Evolutionary conservation across 2,797 vertebrate species (phyloP), one percentile per base, ranked within the genome.

Genomic region (Alectoris magna): DNA sequence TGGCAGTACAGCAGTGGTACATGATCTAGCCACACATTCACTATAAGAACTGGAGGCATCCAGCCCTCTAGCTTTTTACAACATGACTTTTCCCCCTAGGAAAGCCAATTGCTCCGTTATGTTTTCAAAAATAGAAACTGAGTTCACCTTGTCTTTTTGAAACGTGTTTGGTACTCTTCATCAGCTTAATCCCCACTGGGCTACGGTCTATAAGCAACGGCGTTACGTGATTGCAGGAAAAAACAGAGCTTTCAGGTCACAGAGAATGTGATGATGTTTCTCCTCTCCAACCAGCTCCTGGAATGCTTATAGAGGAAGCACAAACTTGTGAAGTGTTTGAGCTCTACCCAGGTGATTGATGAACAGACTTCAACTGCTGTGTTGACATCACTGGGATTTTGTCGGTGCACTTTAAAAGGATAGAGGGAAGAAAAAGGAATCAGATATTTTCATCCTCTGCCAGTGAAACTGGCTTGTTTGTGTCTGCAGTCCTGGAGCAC

Each of bases 71-170:
- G 59, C 5, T 91, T 91, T 85, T 92, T 85, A 87, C 10, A 56
- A 49, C 19, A 27, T 1, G 7, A 75, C 27, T 77, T 74, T 59
- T 64, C 2, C 7, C 29, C 31, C 3, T 9, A 75, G 36, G 39
- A 88, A 91, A 90, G 26, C 6, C 11, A 76, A 87, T 72, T 92
- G n/a, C 34, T 86, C 9, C 17, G 22, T 86, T 88, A 63, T 19
- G 13, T 56, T 82, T 60, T 94, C 84, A 85, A 51, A 92, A 85
- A 79, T 5, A 81, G 55, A 23, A 81, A 72, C 0, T 60, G 49
- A 87, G 26, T 75, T 88, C 43, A 79, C 39, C 11, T 70, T 43
- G 24, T 41, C 64, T 90, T 74, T 85, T 69, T 62, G 68, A 51
- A 80, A 89, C 34, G 23, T 41, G 24, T 51, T 69, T 64, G 19